Evolutionary conservation across 2,888 invertebrate species (phyloP).

Genomic region (Tortrix viridana): DNA sequence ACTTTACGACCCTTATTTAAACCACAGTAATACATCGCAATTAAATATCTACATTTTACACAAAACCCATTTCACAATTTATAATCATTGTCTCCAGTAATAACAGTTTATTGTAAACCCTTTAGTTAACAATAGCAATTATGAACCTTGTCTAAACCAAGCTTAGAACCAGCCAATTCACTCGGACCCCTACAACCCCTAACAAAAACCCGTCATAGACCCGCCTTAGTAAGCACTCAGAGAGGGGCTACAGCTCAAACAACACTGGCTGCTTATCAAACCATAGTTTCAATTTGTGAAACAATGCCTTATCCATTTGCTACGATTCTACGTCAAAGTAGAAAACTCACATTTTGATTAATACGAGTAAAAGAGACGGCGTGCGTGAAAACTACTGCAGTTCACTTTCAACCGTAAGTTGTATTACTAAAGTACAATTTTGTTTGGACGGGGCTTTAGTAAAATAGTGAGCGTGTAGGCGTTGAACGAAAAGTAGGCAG

Average conservation of each 20-base stretch:
- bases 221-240: constrained; percentile 39
- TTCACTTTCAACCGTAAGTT: constrained; percentile 59
- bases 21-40: constrained; percentile 1
- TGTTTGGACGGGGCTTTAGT: constrained; percentile 59
- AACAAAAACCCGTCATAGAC: constrained; percentile 44
- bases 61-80: constrained; percentile 62
- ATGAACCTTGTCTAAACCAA: constrained; percentile 76
- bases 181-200: constrained; percentile 48
- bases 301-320: constrained; percentile 84
- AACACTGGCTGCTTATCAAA: constrained; percentile 63
- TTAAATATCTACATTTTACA: constrained; percentile 49
- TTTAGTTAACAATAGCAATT: constrained; percentile 72
- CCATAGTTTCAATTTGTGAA: constrained; percentile 82
- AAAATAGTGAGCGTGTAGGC: constrained; percentile 82
- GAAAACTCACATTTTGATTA: constrained; percentile 83
- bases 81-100: constrained; percentile 72
- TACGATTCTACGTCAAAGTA: constrained; percentile 82
- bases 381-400: constrained; percentile 55
- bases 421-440: constrained; percentile 61
- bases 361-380: constrained; percentile 82
- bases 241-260: constrained; percentile 55
- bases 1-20: too few species aligned
- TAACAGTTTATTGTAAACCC: constrained; percentile 72
- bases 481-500: constrained; percentile 83
- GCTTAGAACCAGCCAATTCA: constrained; percentile 53